These are phyloP conservation scores for Cossypha heuglini DNA, from an alignment of 2,797 vertebrate genomes.

Conservation along the genomic window DNA sequence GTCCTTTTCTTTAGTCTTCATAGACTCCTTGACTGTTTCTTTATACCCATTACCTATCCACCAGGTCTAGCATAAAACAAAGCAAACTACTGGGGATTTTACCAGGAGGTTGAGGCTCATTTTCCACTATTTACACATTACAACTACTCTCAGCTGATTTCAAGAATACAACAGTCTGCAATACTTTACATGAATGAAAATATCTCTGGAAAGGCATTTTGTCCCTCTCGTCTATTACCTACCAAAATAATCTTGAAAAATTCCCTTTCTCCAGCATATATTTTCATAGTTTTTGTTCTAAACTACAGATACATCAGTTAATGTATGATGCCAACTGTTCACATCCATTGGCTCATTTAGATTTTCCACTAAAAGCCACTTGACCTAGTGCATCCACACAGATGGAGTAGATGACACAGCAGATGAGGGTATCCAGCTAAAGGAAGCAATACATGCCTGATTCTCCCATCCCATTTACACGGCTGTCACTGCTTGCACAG, in stretches of 20 bases:
- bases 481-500: neutral
- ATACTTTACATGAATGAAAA: neutral
- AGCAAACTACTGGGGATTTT: neutral
- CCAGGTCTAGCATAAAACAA: neutral
- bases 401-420: neutral
- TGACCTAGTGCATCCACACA: neutral
- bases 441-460: neutral
- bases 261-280: neutral
- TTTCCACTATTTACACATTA: neutral
- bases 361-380: neutral
- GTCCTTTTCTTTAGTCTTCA: neutral
- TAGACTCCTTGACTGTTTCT: neutral
- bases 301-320: neutral
- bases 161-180: neutral
- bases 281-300: neutral
- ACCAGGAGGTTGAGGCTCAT: neutral
- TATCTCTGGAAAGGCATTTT: neutral
- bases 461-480: neutral
- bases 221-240: neutral
- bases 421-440: neutral
- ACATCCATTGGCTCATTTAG: neutral
- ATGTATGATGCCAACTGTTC: neutral
- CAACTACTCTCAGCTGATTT: neutral
- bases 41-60: neutral
- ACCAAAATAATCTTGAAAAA: neutral